phyloP scores from a whole-genome alignment of 1,140 invertebrate genomes.

The Dendrolimus punctatus region DNA sequence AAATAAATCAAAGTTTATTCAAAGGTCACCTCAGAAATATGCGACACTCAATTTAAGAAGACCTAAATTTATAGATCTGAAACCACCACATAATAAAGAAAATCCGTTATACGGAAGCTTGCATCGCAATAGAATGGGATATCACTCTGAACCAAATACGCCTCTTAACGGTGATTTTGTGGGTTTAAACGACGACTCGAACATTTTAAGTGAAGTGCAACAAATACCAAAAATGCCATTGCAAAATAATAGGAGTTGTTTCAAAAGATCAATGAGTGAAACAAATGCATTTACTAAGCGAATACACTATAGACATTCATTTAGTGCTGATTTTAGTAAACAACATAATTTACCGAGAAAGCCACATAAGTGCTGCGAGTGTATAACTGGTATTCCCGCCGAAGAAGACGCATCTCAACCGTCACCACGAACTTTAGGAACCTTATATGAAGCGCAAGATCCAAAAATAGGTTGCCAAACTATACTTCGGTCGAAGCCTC shows the following conservation, averaged over 20 bases:
- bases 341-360: conserved; percentile 41
- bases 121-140: conserved; percentile 59
- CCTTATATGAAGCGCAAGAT: conserved; percentile 70
- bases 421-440: conserved; percentile 57
- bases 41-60: conserved; percentile 63
- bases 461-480: conserved; percentile 77
- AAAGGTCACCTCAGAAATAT: conserved; percentile 67
- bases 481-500: conserved; percentile 74
- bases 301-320: conserved; percentile 66
- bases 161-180: conserved; percentile 43
- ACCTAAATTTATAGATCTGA: conserved; percentile 68
- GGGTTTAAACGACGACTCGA: conserved; percentile 36
- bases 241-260: conserved; percentile 56
- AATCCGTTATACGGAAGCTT: conserved; percentile 61
- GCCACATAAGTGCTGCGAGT: conserved; percentile 69
- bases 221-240: conserved; percentile 60
- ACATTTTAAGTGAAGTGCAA: conserved; percentile 47
- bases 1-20: conserved; percentile 57
- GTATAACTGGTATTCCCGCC: conserved; percentile 61
- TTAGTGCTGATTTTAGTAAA: conserved; percentile 54
- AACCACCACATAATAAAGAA: conserved; percentile 38
- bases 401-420: conserved; percentile 32
- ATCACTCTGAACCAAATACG: conserved; percentile 68
- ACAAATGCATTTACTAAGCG: conserved; percentile 63
- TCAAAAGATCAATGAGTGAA: conserved; percentile 63